Evolutionary conservation across 2,888 invertebrate genomes (phyloP).

Genomic region (Scrobipalpa atriplicella): DNA sequence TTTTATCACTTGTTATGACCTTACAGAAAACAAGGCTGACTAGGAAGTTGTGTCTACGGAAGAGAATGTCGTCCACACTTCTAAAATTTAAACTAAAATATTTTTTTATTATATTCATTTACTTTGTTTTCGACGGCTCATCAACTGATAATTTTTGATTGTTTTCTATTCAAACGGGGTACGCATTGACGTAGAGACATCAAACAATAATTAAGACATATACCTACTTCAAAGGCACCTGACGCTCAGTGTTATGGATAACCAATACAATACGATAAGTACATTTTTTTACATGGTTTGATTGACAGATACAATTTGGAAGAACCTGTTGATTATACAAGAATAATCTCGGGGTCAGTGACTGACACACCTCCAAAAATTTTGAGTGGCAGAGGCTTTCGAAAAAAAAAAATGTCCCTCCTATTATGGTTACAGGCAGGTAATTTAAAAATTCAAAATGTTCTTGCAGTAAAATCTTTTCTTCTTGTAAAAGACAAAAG

Average conservation of each 20-base stretch:
- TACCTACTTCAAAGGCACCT: too few species aligned
- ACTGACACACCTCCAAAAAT: background rate
- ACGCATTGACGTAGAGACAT: too few species aligned
- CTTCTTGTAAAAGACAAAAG: background rate
- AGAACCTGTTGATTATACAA: background rate
- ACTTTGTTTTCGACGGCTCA: too few species aligned
- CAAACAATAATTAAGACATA: too few species aligned
- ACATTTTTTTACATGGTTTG: too few species aligned
- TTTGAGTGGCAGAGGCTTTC: background rate
- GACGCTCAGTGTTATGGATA: too few species aligned
- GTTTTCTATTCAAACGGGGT: too few species aligned
- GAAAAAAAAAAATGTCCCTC: background rate
- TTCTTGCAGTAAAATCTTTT: background rate
- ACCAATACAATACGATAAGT: too few species aligned
- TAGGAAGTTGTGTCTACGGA: slow-evolving; percentile 30
- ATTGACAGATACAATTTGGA: background rate
- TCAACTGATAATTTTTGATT: background rate
- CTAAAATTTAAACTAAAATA: slow-evolving; percentile 4
- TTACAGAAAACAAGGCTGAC: slow-evolving; percentile 19
- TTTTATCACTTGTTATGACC: slow-evolving; percentile 19
- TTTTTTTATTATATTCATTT: background rate
- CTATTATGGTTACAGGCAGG: background rate
- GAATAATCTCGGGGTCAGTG: slow-evolving; percentile 25
- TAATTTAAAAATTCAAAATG: background rate
- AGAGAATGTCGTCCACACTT: slow-evolving; percentile 28